phyloP scores from a whole-genome alignment of 2,888 invertebrate species.

The Anorthoa munda region DNA sequence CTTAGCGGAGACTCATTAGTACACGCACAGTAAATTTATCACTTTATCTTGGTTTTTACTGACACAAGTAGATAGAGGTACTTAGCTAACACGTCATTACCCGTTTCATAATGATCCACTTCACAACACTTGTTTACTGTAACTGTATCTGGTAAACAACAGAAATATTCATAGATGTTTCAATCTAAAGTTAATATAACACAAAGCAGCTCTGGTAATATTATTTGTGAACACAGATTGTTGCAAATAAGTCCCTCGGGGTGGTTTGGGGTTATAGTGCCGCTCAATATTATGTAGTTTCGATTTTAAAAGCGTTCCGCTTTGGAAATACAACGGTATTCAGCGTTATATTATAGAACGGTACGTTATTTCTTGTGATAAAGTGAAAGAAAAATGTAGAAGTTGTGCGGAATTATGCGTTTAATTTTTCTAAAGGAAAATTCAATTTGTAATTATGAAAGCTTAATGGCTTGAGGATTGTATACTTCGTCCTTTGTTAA shows the following conservation, averaged over 20 bases:
- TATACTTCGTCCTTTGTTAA: neutral
- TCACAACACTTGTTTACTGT: conserved; percentile 28
- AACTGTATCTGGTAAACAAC: conserved; percentile 32
- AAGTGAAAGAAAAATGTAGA: conserved; percentile 17
- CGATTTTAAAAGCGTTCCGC: conserved; percentile 68
- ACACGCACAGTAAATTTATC: no score
- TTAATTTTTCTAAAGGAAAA: conserved; percentile 15
- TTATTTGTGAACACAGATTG: conserved; percentile 80
- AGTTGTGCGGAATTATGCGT: conserved; percentile 20
- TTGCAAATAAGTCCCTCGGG: conserved; percentile 78
- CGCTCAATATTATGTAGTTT: conserved; percentile 69
- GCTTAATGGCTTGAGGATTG: conserved; percentile 15
- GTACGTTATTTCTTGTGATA: conserved; percentile 29
- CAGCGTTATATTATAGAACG: conserved; percentile 16
- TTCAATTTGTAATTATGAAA: conserved; percentile 28
- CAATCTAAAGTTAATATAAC: conserved; percentile 63
- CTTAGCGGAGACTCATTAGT: neutral
- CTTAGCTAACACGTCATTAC: neutral
- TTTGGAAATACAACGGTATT: conserved; percentile 52
- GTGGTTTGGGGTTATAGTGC: conserved; percentile 65
- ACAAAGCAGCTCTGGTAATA: conserved; percentile 73
- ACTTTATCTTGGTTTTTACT: neutral
- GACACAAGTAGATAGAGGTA: neutral
- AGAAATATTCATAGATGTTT: conserved; percentile 50
- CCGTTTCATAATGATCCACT: neutral